phyloP scores from a whole-genome alignment of 2,888 invertebrate genomes.

The Aricia artaxerxes region DNA sequence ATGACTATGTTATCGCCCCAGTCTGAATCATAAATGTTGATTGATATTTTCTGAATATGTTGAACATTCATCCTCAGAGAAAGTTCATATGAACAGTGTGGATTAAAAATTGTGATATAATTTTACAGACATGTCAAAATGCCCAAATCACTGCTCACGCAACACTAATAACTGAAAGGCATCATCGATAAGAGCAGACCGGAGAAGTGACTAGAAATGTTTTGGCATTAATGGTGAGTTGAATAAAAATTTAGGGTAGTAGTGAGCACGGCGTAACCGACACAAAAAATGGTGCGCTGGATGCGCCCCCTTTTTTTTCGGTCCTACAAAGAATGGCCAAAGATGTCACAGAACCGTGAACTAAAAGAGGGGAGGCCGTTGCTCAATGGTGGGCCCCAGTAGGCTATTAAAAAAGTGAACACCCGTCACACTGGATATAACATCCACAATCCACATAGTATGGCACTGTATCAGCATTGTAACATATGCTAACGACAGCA shows the following conservation, averaged over 20 bases:
- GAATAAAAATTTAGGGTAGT: neutral
- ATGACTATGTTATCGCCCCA: constrained; percentile 42
- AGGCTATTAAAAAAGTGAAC: neutral
- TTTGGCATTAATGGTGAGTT: neutral
- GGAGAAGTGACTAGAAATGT: neutral
- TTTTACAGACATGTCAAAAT: neutral
- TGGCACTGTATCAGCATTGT: no score
- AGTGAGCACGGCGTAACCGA: no score
- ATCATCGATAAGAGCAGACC: neutral
- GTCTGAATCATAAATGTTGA: constrained; percentile 37
- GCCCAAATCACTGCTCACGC: neutral
- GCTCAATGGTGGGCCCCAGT: no score
- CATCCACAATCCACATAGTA: neutral
- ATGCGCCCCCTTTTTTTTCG: no score
- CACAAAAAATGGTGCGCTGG: no score
- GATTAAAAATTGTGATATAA: neutral
- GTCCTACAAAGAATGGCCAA: no score
- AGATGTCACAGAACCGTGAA: no score
- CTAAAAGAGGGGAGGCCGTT: no score
- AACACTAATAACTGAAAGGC: neutral
- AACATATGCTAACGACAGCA: no score
- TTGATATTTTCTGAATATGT: constrained; percentile 37
- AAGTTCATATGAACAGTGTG: neutral
- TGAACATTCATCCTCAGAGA: neutral
- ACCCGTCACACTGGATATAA: neutral